phyloP scores from a whole-genome alignment of 1,140 invertebrate species.

The Drosophila varians region DNA sequence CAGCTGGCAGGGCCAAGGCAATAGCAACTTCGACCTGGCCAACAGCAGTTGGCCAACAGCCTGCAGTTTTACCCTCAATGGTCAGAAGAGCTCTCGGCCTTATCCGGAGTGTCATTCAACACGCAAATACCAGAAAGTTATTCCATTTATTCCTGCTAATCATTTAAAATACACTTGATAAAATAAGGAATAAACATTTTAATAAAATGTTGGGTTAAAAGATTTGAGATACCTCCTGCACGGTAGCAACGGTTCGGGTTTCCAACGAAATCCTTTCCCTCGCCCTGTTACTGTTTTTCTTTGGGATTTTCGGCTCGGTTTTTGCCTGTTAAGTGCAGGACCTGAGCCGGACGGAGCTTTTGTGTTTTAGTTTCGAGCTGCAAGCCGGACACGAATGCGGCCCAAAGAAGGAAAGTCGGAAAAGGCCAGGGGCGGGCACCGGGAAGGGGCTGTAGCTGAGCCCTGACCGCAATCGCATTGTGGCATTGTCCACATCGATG shows the following conservation, averaged over 20 bases:
- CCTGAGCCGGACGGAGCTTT: slow-evolving; percentile 55
- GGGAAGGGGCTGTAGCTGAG: slow-evolving; percentile 26
- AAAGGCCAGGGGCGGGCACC: not conserved
- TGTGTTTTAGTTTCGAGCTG: slow-evolving; percentile 69
- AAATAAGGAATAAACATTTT: not conserved
- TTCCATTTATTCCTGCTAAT: too few relatives aligned
- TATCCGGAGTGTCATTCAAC: not conserved
- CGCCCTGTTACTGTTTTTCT: slow-evolving; percentile 64
- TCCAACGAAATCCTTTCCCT: not conserved
- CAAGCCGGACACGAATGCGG: slow-evolving; percentile 63
- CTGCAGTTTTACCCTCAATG: slow-evolving; percentile 30
- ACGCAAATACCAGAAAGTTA: not conserved
- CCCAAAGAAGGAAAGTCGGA: slow-evolving; percentile 30
- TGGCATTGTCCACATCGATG: slow-evolving; percentile 77
- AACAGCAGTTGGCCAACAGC: slow-evolving; percentile 52
- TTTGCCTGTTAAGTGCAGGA: slow-evolving; percentile 65
- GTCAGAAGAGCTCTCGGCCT: not conserved
- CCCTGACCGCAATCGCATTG: slow-evolving; percentile 76
- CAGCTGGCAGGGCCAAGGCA: slow-evolving; percentile 21
- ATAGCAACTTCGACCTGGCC: slow-evolving; percentile 29
- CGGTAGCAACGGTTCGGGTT: not conserved
- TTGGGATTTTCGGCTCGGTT: slow-evolving; percentile 62
- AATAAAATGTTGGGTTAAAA: too few relatives aligned
- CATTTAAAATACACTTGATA: not conserved
- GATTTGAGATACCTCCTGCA: too few relatives aligned